These are phyloP conservation scores for Leucozona laternaria DNA, from an alignment of 2,888 invertebrate species.

Conservation along the genomic window DNA sequence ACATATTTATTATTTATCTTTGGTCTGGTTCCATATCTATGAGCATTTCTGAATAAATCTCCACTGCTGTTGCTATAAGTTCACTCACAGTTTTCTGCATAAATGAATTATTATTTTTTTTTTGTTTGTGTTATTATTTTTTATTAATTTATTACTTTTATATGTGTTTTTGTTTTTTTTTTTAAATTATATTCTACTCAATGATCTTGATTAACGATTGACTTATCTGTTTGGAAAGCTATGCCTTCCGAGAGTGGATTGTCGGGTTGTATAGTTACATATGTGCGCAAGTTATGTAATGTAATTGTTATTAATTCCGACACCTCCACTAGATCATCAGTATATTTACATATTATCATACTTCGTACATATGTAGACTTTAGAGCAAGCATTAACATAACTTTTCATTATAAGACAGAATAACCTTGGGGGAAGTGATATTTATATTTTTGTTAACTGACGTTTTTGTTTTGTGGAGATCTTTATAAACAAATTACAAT, in stretches of 20 bases:
- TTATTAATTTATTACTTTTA: conserved; percentile 5
- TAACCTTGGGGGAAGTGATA: conserved; percentile 48
- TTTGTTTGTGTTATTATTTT: no score
- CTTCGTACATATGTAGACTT: background rate
- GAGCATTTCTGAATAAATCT: conserved; percentile 5
- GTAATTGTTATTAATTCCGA: conserved; percentile 71
- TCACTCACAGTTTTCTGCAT: conserved; percentile 38
- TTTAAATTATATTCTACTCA: conserved; percentile 61
- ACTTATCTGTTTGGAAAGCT: conserved; percentile 57
- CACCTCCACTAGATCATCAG: conserved; percentile 61
- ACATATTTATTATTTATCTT: conserved; percentile 4
- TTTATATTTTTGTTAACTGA: conserved; percentile 41
- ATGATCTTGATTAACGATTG: conserved; percentile 72
- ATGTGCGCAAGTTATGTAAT: conserved; percentile 55
- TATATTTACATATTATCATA: background rate
- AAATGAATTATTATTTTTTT: conserved; percentile 48
- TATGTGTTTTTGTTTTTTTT: conserved; percentile 25
- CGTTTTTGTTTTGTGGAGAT: conserved; percentile 33
- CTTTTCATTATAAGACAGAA: background rate
- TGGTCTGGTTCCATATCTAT: conserved; percentile 22
- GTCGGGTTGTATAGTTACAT: background rate
- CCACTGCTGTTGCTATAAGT: conserved; percentile 23
- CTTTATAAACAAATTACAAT: conserved; percentile 28
- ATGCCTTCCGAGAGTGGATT: conserved; percentile 28
- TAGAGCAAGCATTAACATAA: conserved; percentile 45